Base-by-base conservation (phyloP, 2,888 invertebrate species). In the Ormyrus thymus region DNA sequence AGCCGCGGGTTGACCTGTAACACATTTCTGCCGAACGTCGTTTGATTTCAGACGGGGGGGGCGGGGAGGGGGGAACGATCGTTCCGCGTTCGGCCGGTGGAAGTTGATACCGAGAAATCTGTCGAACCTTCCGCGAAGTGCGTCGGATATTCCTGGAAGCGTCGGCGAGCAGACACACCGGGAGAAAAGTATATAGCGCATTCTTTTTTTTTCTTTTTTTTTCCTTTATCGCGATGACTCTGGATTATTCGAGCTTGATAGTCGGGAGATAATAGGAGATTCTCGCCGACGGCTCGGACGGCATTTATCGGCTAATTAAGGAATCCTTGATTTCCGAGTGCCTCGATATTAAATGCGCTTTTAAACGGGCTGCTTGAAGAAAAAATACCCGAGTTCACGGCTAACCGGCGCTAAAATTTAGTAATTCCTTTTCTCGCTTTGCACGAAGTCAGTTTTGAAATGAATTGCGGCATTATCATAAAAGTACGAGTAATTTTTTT, bases 41-140 rank as follows among this genome's bases (percentile, higher is more conserved):
- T 74, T 29, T 10, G 0, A 56, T 56, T 56, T 13, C 4, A 29
- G 29, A 4, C 29, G 45, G 13, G 7, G 13, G 10, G 6, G 13
- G 7, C 45, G 13, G 7, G 13, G 10, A 1, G 13, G 7, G 4
- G 13, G 8, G 15, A 10, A 7, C 15, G 64, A 2, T 5, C 15
- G 11, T 45, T 45, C 7, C 13, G 46, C 15, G 53, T 53, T 10
- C n/a, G 13, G 6, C 15, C 29, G 45, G 3, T 4, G 13, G 1
- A 15, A 10, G 11, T 29, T 61, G 11, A 62, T 70, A 70, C 70
- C 48, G 13, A 70, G 58, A 70, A 70, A 70, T 70, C 70, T 11
- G 51, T n/a, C 29, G 61, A 51, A 55, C 46, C 45, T 62, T 53
- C 72, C 51, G 43, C 62, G 53, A 53, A 62, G 15, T 6, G 46